Evolutionary conservation across 2,888 invertebrate species (phyloP), one percentile per base, ranked within the genome.

Genomic region (Dryobota labecula): DNA sequence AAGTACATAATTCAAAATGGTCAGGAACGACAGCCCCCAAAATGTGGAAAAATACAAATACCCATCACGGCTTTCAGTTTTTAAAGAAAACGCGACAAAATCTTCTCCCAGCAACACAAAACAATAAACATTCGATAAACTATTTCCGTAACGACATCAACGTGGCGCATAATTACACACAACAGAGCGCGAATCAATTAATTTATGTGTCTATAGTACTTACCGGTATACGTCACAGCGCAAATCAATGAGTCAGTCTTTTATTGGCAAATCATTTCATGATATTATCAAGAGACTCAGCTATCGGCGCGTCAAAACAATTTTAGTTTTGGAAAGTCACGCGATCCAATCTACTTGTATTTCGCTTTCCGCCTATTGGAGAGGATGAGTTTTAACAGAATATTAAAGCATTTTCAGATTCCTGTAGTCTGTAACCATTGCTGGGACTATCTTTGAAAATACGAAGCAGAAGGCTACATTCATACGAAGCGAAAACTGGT

Each of bases 181-280:
- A 54, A 54, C 5, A 54, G 24, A n/a, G 54, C 45, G 38, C 47
- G 41, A 72, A 54, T 72, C 45, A 33, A 47, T 72, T 54, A 33
- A 47, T 72, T 54, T 27, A 41, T 64, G 45, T 27, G 18, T 24
- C 24, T 36, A 9, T 57, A 56, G 20, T n/a, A n/a, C n/a, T n/a
- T n/a, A n/a, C n/a, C n/a, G n/a, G n/a, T n/a, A n/a, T n/a, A n/a
- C n/a, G 68, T 66, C 45, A 33, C 9, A 41, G 30, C 41, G 33
- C 45, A 41, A 67, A 54, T 41, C 38, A 41, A 27, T 76, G 54
- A 72, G 47, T 76, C 67, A 67, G 38, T 9, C 15, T 47, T 54
- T 66, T 47, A 54, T 67, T 47, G 18, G 11, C n/a, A 67, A 56
- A 56, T 47, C n/a, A 41, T 67, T 54, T 47, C 20, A 30, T 15